phyloP scores from a whole-genome alignment of 2,888 invertebrate genomes.

The Glyphotaelius pellucidus region DNA sequence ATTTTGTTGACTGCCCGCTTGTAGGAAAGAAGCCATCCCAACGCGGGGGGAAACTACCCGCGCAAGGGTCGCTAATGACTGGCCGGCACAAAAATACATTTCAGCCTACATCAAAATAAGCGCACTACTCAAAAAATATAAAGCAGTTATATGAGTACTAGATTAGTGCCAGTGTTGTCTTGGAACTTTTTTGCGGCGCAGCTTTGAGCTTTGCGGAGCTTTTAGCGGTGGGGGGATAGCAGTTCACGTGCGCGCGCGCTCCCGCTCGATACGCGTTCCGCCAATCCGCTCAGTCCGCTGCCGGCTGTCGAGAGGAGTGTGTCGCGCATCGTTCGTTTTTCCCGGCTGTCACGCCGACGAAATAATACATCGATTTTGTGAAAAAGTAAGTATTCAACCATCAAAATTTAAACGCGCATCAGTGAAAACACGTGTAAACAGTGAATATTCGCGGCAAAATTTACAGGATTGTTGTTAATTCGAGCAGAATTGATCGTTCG shows the following conservation, averaged over 20 bases:
- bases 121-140: neutral
- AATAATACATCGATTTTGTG: conserved; percentile 46
- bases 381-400: conserved; percentile 50
- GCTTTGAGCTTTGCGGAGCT: neutral
- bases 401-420: neutral
- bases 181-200: neutral
- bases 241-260: conserved; percentile 61
- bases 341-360: conserved; percentile 58
- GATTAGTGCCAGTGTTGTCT: too few relatives aligned
- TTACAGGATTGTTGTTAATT: neutral
- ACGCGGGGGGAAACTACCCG: conserved; percentile 46
- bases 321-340: conserved; percentile 42
- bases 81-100: neutral
- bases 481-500: neutral
- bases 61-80: conserved; percentile 36
- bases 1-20: conserved; percentile 11
- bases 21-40: conserved; percentile 41
- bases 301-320: conserved; percentile 57
- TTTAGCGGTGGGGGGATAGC: neutral
- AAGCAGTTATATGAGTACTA: neutral
- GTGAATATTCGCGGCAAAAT: conserved; percentile 3
- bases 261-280: conserved; percentile 63
- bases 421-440: neutral
- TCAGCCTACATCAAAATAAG: neutral
- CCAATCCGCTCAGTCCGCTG: conserved; percentile 64